A percentile compares a stretch with the other conserved stretches of the same genome.
Evolutionary conservation across 92 coral and sea anemone species (phyloP).

Genomic region (Bergia puertoricense): DNA sequence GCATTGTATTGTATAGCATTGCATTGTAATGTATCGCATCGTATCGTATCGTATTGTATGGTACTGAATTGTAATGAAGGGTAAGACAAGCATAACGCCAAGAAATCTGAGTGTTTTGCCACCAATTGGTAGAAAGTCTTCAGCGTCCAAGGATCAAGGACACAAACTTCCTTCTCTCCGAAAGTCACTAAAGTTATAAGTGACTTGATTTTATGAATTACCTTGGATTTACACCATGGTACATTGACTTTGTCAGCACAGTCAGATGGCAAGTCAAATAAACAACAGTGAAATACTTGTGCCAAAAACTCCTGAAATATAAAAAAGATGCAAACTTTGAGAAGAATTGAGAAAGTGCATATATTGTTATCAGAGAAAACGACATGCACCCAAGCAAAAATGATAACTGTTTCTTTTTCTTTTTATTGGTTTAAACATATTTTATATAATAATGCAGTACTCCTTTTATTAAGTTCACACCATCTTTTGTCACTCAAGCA

Average conservation of each 20-base stretch:
- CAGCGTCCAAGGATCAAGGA: not conserved
- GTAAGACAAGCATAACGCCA: too few species aligned
- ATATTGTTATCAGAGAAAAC: not conserved
- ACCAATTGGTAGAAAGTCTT: not conserved
- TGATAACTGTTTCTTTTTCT: not conserved
- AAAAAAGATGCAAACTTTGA: not conserved
- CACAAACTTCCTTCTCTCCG: not conserved
- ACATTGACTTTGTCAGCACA: conserved; percentile 72
- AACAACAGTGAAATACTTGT: conserved; percentile 80
- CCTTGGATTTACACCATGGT: conserved; percentile 92
- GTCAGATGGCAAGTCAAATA: conserved; percentile 89
- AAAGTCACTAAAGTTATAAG: not conserved
- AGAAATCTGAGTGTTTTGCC: not conserved
- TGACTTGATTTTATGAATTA: conserved; percentile 20
- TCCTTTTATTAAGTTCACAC: too few species aligned
- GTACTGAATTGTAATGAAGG: too few species aligned
- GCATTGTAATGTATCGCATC: too few species aligned
- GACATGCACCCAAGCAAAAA: too few species aligned
- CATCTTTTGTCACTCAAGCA: too few species aligned
- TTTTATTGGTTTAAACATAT: too few species aligned
- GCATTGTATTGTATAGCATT: too few species aligned
- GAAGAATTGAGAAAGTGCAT: not conserved
- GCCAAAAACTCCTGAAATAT: conserved; percentile 70
- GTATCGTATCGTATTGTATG: too few species aligned
- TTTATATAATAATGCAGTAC: too few species aligned